Percentiles rank a stretch among this genome's conserved stretches.
These are phyloP conservation scores for Latheticus oryzae DNA, from an alignment of 2,888 invertebrate genomes.

Conservation along the genomic window DNA sequence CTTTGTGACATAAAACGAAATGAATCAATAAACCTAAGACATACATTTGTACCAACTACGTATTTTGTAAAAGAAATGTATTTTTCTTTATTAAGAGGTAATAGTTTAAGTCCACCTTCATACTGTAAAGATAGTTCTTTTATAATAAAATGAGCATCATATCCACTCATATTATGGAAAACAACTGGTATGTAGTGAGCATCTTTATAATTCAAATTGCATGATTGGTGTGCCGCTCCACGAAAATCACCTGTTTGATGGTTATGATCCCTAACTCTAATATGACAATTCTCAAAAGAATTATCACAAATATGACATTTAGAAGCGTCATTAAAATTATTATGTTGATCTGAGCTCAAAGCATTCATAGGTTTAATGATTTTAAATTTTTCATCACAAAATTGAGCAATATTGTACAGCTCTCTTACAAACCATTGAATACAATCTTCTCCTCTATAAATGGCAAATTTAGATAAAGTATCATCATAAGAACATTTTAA, in stretches of 20 bases:
- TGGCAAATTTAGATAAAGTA: conserved; percentile 42
- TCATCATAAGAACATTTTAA: conserved; percentile 50
- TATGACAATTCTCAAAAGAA: conserved; percentile 34
- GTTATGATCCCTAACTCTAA: conserved; percentile 43
- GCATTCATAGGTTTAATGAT: conserved; percentile 40
- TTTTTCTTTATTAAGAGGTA: conserved; percentile 56
- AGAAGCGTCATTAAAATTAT: no score
- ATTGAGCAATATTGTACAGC: conserved; percentile 39
- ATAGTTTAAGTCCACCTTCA: conserved; percentile 45
- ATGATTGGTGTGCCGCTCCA: conserved; percentile 51
- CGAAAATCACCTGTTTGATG: conserved; percentile 48
- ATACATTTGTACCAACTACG: conserved; percentile 35
- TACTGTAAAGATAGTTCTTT: conserved; percentile 14
- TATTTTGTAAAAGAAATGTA: conserved; percentile 55
- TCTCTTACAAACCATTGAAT: conserved; percentile 46
- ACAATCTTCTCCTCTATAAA: conserved; percentile 45
- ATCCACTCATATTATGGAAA: conserved; percentile 2
- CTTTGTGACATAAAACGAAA: conserved; percentile 54
- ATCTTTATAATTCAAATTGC: conserved; percentile 44
- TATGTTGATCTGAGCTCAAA: no score
- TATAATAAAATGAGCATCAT: conserved; percentile 2
- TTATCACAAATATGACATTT: conserved; percentile 48
- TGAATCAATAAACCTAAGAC: conserved; percentile 51
- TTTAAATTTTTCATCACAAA: conserved; percentile 38
- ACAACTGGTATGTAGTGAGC: conserved; percentile 49